Evolutionary conservation across 2,888 invertebrate genomes (phyloP).

Genomic region (Aleiodes testaceus): DNA sequence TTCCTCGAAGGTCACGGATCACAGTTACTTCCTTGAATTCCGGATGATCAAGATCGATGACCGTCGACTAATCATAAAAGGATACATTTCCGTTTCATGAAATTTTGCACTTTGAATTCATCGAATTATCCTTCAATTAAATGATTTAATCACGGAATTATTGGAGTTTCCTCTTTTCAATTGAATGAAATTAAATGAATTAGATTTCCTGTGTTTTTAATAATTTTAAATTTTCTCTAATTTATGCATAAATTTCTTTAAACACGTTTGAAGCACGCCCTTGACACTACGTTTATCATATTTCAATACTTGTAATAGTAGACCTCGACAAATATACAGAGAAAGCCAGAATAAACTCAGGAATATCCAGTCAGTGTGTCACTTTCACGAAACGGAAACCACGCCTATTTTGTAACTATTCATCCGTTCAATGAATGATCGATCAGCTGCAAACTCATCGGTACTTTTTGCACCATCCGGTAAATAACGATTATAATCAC

Average conservation of each 20-base stretch:
- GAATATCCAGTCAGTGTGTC: slow-evolving; percentile 48
- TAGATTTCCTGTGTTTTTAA: too few relatives aligned
- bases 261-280: not conserved
- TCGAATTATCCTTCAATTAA: too few relatives aligned
- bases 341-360: slow-evolving; percentile 47
- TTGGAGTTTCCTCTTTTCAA: too few relatives aligned
- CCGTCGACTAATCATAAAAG: slow-evolving; percentile 32
- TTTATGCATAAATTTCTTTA: not conserved
- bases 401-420: slow-evolving; percentile 49
- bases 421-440: slow-evolving; percentile 47
- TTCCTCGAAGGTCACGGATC: slow-evolving; percentile 40
- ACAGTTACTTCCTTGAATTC: slow-evolving; percentile 41
- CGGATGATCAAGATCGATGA: slow-evolving; percentile 41
- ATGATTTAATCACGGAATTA: too few relatives aligned
- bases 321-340: slow-evolving; percentile 18
- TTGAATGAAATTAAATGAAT: too few relatives aligned
- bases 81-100: slow-evolving; percentile 16
- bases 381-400: slow-evolving; percentile 56
- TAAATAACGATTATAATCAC: slow-evolving; percentile 26
- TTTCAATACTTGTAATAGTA: not conserved
- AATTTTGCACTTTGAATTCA: slow-evolving; percentile 4
- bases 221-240: not conserved
- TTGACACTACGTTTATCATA: slow-evolving; percentile 6
- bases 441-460: slow-evolving; percentile 44
- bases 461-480: slow-evolving; percentile 14